Base-by-base conservation (phyloP, 2,113 vertebrate species). In the Picathartes gymnocephalus region DNA sequence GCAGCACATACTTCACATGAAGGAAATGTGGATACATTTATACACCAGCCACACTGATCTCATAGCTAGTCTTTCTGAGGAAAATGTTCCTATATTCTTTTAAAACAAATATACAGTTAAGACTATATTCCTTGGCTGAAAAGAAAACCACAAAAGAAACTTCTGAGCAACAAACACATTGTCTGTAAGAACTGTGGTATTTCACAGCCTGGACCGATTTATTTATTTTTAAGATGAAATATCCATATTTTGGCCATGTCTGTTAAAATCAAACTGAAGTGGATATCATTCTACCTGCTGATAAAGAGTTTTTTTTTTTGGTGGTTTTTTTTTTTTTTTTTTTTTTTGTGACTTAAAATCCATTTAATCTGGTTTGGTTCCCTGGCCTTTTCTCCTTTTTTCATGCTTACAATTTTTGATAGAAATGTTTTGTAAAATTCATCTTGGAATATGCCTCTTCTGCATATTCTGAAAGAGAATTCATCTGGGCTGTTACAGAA, bases 1-100 rank as follows among this genome's bases (percentile, higher is more conserved):
- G 42, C 1, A 0, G 20, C 20, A 45, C 13, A 14, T 7, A 18
- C 18, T 7, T 18, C 0, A 2, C 18, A 6, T 2, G 7, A 73
- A 77, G 58, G 15, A 92, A 86, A 77, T 4, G 23, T 0, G 1
- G 40, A 39, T 10, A 40, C 15, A 8, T 35, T 81, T 33, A 73
- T 40, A 21, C 0, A 0, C 33, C 39, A 54, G 35, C 13, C 69
- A 39, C 10, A 8, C 9, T 18, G 19, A 11, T 35, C 23, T 58
- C 8, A 1, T 2, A 56, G 69, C 18, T 84, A 47, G 30, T 37
- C 13, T 61, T 37, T 39, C 35, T 58, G 24, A 86, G 31, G 27
- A 86, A 83, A 61, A 64, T 2, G 4, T 7, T 78, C 21, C 13
- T 28, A 15, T 47, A n/a, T 10, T 89, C 44, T 78, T 78, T 71